Evolutionary conservation across 2,113 vertebrate species (phyloP).

Genomic region (Caretta caretta): DNA sequence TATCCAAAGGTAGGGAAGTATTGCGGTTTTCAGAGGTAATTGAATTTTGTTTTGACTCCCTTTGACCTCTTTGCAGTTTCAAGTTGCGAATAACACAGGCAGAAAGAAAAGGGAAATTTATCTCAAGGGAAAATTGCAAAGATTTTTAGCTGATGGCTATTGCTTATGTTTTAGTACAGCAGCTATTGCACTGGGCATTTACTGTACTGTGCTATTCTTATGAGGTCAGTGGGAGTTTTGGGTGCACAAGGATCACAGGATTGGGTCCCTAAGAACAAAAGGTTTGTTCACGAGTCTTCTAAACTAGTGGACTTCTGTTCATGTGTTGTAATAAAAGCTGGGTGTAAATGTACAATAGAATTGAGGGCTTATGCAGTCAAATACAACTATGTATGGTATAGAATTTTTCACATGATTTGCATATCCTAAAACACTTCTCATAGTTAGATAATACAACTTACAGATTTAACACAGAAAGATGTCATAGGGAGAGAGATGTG

Average conservation of each 20-base stretch:
- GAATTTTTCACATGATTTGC: background rate
- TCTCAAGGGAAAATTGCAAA: constrained; percentile 53
- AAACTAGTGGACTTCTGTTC: background rate
- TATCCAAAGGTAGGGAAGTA: background rate
- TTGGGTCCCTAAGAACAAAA: background rate
- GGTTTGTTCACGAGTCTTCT: background rate
- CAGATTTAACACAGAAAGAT: background rate
- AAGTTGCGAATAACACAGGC: constrained; percentile 62
- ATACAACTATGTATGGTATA: background rate
- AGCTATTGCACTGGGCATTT: background rate
- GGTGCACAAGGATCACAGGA: background rate
- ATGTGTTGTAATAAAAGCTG: background rate
- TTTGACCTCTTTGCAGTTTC: constrained; percentile 57
- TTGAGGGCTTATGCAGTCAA: background rate
- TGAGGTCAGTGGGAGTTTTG: background rate
- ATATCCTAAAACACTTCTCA: constrained; percentile 2
- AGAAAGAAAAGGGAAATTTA: constrained; percentile 60
- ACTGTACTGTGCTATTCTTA: background rate
- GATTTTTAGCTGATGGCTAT: constrained; percentile 48
- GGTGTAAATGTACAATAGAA: background rate
- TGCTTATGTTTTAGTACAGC: background rate
- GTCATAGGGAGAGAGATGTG: background rate
- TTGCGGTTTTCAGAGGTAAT: constrained; percentile 38
- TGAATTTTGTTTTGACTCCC: constrained; percentile 48
- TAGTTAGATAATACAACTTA: background rate